Base-by-base conservation (phyloP, 1,140 invertebrate species). In the Drosophila kohkoa region DNA sequence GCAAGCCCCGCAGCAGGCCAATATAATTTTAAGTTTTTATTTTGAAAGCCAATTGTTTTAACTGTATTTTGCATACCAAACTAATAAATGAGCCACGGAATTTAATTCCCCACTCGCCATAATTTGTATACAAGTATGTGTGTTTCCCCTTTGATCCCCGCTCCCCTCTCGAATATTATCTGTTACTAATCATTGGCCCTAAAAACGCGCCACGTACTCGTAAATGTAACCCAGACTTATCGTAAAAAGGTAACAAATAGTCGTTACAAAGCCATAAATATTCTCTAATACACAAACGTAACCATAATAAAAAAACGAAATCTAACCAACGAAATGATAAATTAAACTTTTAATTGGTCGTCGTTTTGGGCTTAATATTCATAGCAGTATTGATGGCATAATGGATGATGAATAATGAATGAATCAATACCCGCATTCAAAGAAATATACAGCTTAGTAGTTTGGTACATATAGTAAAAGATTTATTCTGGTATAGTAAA, bases 81-180 rank as follows among this genome's bases (percentile, higher is more conserved):
- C 83, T 87, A 87, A 87, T 88, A 87, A 88, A 87, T 70, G 83
- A 83, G 83, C 70, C 70, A 73, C 57, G 82, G 82, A 87, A 87
- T 87, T 16, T 32, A 76, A 87, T 86, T 87, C 79, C 72, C 45
- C 30, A 70, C 59, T 75, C 73, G 60, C 67, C 59, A 71, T 75
- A 75, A 71, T 75, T 75, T 75, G 49, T 54, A 43, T 46, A 55
- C 43, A 20, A 35, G 55, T 62, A 20, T 70, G 67, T 71, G 64
- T 75, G 51, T 69, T 28, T 67, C 43, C 25, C 13, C 13, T 13
- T 4, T 1, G 7, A 7, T 11, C 48, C 16, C 48, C 45, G 3
- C 16, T 16, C 57, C 25, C n/a, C 11, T 13, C 43, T 60, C 68
- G 60, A 59, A 75, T 45, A 71, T 59, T 68, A 62, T 30, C 52